phyloP scores from a whole-genome alignment of 2,888 invertebrate genomes.

The Zele albiditarsus region DNA sequence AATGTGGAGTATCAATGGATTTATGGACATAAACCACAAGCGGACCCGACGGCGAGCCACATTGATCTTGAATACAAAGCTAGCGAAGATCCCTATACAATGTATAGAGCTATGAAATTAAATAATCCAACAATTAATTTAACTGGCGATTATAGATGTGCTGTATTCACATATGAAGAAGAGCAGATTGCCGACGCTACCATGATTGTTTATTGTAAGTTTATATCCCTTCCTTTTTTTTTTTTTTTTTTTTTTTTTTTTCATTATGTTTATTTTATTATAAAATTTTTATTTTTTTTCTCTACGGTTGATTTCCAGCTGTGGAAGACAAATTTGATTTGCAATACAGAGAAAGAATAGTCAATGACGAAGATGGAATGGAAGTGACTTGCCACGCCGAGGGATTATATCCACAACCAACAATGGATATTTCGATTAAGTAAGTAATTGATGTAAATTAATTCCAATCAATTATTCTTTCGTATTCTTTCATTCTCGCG shows the following conservation, averaged over 20 bases:
- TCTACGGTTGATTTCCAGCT: slow-evolving; percentile 59
- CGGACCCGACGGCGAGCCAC: slow-evolving; percentile 68
- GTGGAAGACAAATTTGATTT: slow-evolving; percentile 67
- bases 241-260: neutral
- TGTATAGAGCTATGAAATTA: slow-evolving; percentile 76
- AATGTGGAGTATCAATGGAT: slow-evolving; percentile 75
- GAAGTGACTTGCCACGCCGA: slow-evolving; percentile 66
- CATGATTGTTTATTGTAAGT: slow-evolving; percentile 77
- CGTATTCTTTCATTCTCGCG: neutral
- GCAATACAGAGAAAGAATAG: slow-evolving; percentile 56
- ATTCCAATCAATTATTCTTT: neutral
- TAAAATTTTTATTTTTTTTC: neutral
- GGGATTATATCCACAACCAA: slow-evolving; percentile 68
- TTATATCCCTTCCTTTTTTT: slow-evolving; percentile 30
- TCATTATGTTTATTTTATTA: neutral
- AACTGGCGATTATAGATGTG: slow-evolving; percentile 76
- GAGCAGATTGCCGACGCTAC: slow-evolving; percentile 73
- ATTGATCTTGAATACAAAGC: slow-evolving; percentile 72
- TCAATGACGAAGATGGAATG: slow-evolving; percentile 62
- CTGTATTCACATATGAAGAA: slow-evolving; percentile 73
- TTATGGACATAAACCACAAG: slow-evolving; percentile 63
- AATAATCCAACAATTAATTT: slow-evolving; percentile 74
- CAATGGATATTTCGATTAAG: slow-evolving; percentile 67
- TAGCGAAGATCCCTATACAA: slow-evolving; percentile 69
- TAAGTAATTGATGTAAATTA: slow-evolving; percentile 56